A percentile compares a stretch with the other conserved stretches of the same genome.
Evolutionary conservation across 1,140 invertebrate species (phyloP).

Genomic region (Diabrotica undecimpunctata): DNA sequence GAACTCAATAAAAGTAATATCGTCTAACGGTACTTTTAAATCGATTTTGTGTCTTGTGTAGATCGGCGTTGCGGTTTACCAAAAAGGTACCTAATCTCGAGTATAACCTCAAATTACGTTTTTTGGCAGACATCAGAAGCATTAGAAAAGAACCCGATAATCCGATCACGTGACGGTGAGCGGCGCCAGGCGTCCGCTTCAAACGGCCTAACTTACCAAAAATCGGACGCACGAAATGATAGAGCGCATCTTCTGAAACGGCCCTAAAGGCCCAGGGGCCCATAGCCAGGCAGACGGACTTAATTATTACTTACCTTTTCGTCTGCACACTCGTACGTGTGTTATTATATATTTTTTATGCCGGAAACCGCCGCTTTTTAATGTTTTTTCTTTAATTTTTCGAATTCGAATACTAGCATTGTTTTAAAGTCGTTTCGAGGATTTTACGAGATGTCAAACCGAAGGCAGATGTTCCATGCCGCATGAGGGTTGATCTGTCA

Average conservation of each 20-base stretch:
- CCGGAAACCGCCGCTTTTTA: constrained; percentile 34
- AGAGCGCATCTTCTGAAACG: constrained; percentile 30
- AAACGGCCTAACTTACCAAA: constrained; percentile 16
- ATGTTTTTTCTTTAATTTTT: constrained; percentile 9
- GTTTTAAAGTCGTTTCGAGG: background rate
- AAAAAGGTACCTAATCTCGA: constrained; percentile 3
- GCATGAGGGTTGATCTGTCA: background rate
- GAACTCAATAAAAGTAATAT: too few relatives aligned
- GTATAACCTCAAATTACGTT: constrained; percentile 3
- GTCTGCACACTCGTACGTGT: constrained; percentile 33
- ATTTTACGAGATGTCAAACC: background rate
- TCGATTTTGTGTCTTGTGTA: background rate
- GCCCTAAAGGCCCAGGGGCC: constrained; percentile 29
- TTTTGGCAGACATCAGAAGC: constrained; percentile 10
- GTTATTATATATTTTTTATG: constrained; percentile 44
- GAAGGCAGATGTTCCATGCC: background rate
- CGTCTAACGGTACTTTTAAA: background rate
- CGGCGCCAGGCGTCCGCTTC: constrained; percentile 21
- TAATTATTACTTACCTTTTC: constrained; percentile 41
- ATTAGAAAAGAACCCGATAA: constrained; percentile 13
- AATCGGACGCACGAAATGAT: constrained; percentile 33
- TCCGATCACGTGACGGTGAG: constrained; percentile 7
- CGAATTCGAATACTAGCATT: background rate
- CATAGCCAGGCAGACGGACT: constrained; percentile 35
- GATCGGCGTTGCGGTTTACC: background rate